phyloP scores from a whole-genome alignment of 2,888 invertebrate genomes.

The Agonopterix heracliana region DNA sequence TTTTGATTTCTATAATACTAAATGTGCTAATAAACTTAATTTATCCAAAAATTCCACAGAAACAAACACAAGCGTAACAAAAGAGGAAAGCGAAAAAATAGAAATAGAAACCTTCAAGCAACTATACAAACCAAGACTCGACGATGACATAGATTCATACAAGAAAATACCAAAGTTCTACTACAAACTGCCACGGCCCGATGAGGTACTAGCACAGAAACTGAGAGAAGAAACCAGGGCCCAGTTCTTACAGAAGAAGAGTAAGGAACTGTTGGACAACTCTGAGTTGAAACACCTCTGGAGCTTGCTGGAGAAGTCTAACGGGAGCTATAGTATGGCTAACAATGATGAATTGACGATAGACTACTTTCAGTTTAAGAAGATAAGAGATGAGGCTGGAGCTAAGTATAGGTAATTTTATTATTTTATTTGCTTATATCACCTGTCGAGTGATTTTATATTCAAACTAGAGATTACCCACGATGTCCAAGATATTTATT shows the following conservation, averaged over 20 bases:
- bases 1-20: too few relatives aligned
- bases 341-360: conserved; percentile 87
- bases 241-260: conserved; percentile 89
- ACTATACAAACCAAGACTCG: conserved; percentile 69
- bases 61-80: conserved; percentile 52
- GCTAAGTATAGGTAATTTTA: conserved; percentile 79
- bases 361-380: conserved; percentile 89
- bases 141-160: conserved; percentile 66
- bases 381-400: conserved; percentile 84
- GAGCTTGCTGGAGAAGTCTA: conserved; percentile 88
- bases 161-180: conserved; percentile 85
- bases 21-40: too few relatives aligned
- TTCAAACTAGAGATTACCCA: too few relatives aligned
- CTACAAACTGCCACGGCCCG: conserved; percentile 84
- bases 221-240: conserved; percentile 92
- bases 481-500: too few relatives aligned
- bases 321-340: conserved; percentile 80
- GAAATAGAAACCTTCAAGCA: conserved; percentile 76
- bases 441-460: too few relatives aligned
- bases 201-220: conserved; percentile 86
- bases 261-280: conserved; percentile 89
- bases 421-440: too few relatives aligned
- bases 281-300: conserved; percentile 91
- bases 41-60: conserved; percentile 29
- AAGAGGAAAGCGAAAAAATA: conserved; percentile 59